A percentile compares a stretch with the other conserved stretches of the same genome.
Evolutionary conservation across 2,797 vertebrate genomes (phyloP).

Genomic region (Sus cebifrons): DNA sequence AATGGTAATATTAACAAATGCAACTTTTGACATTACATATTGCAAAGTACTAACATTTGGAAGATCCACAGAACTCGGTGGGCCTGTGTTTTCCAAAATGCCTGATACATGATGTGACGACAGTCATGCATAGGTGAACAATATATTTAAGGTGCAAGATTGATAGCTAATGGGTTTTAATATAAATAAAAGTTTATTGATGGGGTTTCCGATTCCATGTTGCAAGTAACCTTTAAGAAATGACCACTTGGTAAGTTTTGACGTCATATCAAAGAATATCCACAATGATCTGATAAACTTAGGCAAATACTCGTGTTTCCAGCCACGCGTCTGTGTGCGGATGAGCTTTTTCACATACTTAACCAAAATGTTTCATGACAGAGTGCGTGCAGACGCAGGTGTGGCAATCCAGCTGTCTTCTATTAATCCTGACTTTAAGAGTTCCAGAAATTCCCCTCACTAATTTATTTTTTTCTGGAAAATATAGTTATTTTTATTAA

Average conservation of each 20-base stretch:
- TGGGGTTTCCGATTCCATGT: background rate
- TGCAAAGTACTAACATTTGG: constrained; percentile 26
- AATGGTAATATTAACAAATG: background rate
- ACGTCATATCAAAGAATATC: background rate
- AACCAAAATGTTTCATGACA: background rate
- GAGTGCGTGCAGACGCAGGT: constrained; percentile 1
- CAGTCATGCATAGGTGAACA: background rate
- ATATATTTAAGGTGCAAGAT: background rate
- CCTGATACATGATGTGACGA: background rate
- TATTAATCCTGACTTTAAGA: constrained; percentile 43
- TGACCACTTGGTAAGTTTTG: background rate
- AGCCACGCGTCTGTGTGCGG: background rate
- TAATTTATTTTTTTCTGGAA: constrained; percentile 69
- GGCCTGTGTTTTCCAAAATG: constrained; percentile 15
- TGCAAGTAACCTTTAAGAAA: constrained; percentile 9
- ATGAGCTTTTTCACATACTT: constrained; percentile 20
- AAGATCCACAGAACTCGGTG: background rate
- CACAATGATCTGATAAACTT: background rate
- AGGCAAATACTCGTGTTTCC: background rate
- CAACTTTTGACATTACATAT: background rate
- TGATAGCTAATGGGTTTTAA: background rate
- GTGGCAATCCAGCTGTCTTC: background rate
- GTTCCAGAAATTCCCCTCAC: constrained; percentile 56
- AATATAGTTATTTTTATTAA: constrained; percentile 33
- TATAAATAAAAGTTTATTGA: background rate